A percentile compares a stretch with the other conserved stretches of the same genome.
Evolutionary conservation across 2,888 invertebrate genomes (phyloP).

Genomic region (Drosophila paracracens): DNA sequence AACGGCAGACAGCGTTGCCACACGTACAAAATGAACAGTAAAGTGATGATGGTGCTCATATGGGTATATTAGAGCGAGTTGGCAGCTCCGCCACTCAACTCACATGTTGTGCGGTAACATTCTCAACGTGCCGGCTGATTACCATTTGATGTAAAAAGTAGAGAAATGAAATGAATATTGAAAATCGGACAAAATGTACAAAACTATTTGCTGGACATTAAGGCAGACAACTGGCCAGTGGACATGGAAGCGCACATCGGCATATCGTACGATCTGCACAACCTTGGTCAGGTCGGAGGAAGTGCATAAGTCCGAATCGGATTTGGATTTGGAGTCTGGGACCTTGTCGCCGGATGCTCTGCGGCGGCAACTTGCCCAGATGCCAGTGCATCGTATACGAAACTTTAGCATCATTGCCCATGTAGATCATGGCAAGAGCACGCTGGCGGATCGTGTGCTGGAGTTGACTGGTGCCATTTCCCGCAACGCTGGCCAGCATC

Average conservation of each 20-base stretch:
- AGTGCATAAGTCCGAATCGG: background rate
- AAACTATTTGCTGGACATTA: slow-evolving; percentile 35
- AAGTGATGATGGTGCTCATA: background rate
- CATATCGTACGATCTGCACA: slow-evolving; percentile 35
- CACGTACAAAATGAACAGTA: background rate
- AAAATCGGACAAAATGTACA: slow-evolving; percentile 37
- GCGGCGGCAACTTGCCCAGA: slow-evolving; percentile 61
- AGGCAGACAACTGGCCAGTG: slow-evolving; percentile 18
- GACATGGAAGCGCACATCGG: slow-evolving; percentile 24
- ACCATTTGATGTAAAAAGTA: slow-evolving; percentile 8
- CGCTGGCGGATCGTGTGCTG: slow-evolving; percentile 96
- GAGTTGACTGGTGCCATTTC: slow-evolving; percentile 95
- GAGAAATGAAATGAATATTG: slow-evolving; percentile 31
- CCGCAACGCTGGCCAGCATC: slow-evolving; percentile 88
- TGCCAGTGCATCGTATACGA: slow-evolving; percentile 87
- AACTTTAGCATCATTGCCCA: slow-evolving; percentile 99
- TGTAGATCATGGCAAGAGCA: slow-evolving; percentile 99
- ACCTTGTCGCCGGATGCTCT: slow-evolving; percentile 38
- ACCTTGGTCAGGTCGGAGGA: slow-evolving; percentile 7
- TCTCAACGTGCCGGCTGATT: slow-evolving; percentile 46
- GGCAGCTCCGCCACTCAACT: slow-evolving; percentile 23
- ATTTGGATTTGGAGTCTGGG: background rate
- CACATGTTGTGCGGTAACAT: slow-evolving; percentile 71
- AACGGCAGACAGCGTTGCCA: slow-evolving; percentile 35
- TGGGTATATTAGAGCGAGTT: background rate